phyloP scores from a whole-genome alignment of 2,888 invertebrate genomes.

The Conops quadrifasciatus region DNA sequence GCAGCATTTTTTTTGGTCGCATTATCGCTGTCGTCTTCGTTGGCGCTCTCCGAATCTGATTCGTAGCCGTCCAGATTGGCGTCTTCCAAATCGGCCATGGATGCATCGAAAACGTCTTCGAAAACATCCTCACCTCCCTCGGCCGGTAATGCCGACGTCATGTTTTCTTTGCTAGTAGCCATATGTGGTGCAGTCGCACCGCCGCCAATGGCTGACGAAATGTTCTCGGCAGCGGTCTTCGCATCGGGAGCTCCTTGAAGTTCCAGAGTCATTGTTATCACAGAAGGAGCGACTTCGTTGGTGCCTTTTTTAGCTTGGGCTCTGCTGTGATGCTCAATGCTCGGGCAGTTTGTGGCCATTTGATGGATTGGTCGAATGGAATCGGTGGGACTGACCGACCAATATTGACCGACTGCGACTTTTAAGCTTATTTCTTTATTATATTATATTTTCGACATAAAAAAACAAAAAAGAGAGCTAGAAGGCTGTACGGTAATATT shows the following conservation, averaged over 20 bases:
- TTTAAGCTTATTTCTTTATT: no score
- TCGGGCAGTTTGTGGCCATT: constrained; percentile 61
- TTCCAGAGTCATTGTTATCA: constrained; percentile 45
- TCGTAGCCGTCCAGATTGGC: constrained; percentile 58
- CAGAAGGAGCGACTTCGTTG: constrained; percentile 32
- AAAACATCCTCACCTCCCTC: constrained; percentile 60
- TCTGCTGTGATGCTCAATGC: constrained; percentile 50
- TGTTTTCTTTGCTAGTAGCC: background rate
- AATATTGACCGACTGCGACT: no score
- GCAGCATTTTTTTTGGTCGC: constrained; percentile 45
- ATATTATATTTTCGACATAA: no score
- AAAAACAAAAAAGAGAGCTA: no score
- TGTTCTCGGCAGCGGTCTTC: constrained; percentile 29
- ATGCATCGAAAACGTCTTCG: constrained; percentile 61
- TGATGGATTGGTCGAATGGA: constrained; percentile 31
- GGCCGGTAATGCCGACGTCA: constrained; percentile 7
- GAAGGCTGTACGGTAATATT: constrained; percentile 49
- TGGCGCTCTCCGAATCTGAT: constrained; percentile 58
- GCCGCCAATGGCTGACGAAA: background rate
- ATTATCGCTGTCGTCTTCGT: constrained; percentile 43
- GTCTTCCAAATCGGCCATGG: constrained; percentile 63
- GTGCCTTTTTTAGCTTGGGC: constrained; percentile 10
- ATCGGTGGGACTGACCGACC: no score
- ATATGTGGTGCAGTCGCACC: background rate
- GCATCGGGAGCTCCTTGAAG: constrained; percentile 46